phyloP scores from a whole-genome alignment of 2,888 invertebrate species.

The Eupithecia vulgata region DNA sequence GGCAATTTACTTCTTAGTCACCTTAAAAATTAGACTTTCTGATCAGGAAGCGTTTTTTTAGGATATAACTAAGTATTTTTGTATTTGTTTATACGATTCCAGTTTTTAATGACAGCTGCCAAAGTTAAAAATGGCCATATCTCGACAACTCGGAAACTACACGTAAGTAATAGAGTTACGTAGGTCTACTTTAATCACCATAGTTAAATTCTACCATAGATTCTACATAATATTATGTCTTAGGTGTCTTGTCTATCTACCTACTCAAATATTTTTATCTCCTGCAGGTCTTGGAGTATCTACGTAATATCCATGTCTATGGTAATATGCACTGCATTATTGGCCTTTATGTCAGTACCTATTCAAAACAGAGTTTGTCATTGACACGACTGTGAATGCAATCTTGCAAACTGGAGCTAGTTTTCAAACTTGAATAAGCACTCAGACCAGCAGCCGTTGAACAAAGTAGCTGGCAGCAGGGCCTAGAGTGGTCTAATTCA shows the following conservation, averaged over 20 bases:
- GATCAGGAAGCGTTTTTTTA: too few relatives aligned
- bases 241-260: too few relatives aligned
- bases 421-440: constrained; percentile 53
- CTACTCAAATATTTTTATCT: background rate
- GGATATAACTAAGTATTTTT: too few relatives aligned
- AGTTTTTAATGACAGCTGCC: too few relatives aligned
- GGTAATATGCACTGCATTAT: background rate
- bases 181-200: background rate
- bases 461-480: constrained; percentile 14
- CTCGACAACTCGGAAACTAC: too few relatives aligned
- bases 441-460: constrained; percentile 27
- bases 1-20: too few relatives aligned
- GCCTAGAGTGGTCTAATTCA: constrained; percentile 14
- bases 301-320: background rate
- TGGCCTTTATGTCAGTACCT: background rate
- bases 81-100: too few relatives aligned
- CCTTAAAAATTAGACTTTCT: too few relatives aligned
- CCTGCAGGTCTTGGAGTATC: background rate
- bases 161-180: too few relatives aligned
- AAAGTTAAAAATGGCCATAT: too few relatives aligned
- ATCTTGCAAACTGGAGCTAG: constrained; percentile 27
- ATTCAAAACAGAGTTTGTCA: background rate
- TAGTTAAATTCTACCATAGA: too few relatives aligned
- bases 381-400: constrained; percentile 7
- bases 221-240: background rate